phyloP scores from a whole-genome alignment of 2,797 vertebrate genomes.

The Antennarius maculatus region DNA sequence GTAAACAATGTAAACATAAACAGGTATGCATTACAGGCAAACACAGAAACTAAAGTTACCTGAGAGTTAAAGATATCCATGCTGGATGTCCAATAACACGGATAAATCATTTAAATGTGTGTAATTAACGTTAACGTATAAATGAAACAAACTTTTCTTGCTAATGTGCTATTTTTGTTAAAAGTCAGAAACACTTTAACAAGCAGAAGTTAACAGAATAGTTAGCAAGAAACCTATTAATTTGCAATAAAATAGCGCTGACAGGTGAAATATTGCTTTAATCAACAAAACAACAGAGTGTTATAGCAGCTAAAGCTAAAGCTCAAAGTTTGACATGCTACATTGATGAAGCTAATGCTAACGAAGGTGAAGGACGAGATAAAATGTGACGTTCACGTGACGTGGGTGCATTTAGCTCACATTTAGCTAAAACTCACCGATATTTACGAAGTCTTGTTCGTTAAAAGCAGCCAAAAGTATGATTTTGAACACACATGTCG shows the following conservation, averaged over 20 bases:
- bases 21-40: no score
- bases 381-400: neutral
- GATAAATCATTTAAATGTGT: neutral
- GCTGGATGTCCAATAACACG: neutral
- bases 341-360: slow-evolving; percentile 63
- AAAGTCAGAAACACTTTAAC: neutral
- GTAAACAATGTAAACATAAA: no score
- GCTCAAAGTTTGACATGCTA: slow-evolving; percentile 59
- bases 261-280: fast-evolving
- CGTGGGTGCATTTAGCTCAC: neutral
- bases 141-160: neutral
- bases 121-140: neutral
- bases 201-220: neutral
- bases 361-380: slow-evolving; percentile 29
- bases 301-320: neutral
- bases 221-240: fast-evolving
- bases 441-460: neutral
- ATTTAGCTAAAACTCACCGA: neutral
- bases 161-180: neutral
- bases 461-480: slow-evolving; percentile 15
- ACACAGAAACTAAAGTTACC: neutral
- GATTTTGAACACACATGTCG: slow-evolving; percentile 55
- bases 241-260: fast-evolving
- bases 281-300: fast-evolving
- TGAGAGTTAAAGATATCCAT: neutral